Percentiles rank a stretch among this genome's conserved stretches.
These are phyloP conservation scores for Lagodon rhomboides DNA, from an alignment of 2,797 vertebrate species.

Conservation along the genomic window DNA sequence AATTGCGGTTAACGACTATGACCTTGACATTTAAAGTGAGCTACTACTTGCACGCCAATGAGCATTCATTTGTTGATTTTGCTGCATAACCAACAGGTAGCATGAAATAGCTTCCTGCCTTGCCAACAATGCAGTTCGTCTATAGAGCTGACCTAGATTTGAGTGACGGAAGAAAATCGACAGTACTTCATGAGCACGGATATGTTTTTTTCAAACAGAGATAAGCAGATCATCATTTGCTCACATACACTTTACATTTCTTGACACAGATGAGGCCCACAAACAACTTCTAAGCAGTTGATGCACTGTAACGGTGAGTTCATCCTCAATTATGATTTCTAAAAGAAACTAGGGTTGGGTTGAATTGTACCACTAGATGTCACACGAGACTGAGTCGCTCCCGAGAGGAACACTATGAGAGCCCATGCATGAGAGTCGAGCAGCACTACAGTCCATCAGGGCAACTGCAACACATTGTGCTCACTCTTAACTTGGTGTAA, in stretches of 20 bases:
- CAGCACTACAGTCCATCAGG: too few relatives aligned
- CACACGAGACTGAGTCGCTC: too few relatives aligned
- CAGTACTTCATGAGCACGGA: slow-evolving; percentile 21
- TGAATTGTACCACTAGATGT: too few relatives aligned
- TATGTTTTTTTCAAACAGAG: slow-evolving; percentile 16
- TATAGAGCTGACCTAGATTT: slow-evolving; percentile 44
- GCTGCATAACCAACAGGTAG: slow-evolving; percentile 17
- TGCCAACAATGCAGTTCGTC: slow-evolving; percentile 6
- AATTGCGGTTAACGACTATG: slow-evolving; percentile 15
- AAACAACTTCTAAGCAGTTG: background rate
- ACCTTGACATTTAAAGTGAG: slow-evolving; percentile 45
- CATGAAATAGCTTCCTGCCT: background rate
- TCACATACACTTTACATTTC: slow-evolving; percentile 3
- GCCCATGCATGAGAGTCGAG: too few relatives aligned
- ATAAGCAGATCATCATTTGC: slow-evolving; percentile 33
- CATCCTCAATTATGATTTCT: background rate
- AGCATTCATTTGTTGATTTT: slow-evolving; percentile 20
- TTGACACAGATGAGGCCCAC: background rate
- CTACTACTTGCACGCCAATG: background rate
- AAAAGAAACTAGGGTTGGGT: too few relatives aligned
- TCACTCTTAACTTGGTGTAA: too few relatives aligned
- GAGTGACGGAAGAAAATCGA: slow-evolving; percentile 15
- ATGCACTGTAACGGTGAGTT: background rate
- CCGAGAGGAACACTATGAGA: too few relatives aligned
- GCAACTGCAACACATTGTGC: too few relatives aligned